Evolutionary conservation across 2,888 invertebrate species (phyloP), one percentile per base, ranked within the genome.

Genomic region (Aphelenchoides bicaudatus): DNA sequence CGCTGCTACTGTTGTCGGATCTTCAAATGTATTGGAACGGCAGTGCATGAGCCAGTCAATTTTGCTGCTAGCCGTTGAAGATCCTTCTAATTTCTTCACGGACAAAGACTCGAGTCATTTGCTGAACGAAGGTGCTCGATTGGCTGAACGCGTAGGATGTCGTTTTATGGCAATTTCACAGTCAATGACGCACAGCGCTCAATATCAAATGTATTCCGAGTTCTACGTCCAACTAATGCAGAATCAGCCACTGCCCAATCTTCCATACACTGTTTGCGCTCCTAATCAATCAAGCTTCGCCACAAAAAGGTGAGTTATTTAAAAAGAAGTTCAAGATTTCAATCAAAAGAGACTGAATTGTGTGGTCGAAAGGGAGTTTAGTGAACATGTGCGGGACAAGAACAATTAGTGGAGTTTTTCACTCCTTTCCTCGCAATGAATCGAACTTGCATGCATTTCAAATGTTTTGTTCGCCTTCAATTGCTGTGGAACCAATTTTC

Each of bases 81-180:
- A 68, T 39, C 62, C 63, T n/a, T 47, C 54, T 28, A 56, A 62
- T 39, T 61, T 55, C 31, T 63, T 67, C 43, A 66, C 47, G 30
- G 47, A 58, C 37, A 63, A 62, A 28, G 66, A 64, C 27, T 54
- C 62, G 19, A 58, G 56, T 37, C 52, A 58, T 16, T 49, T 70
- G 8, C 47, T 63, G 31, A 58, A 57, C 4, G 62, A 66, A 53
- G 68, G 69, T 16, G 48, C 54, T 13, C 58, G 64, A 50, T 39
- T 68, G 48, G 68, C 68, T 16, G 59, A 56, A 23, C 58, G 61
- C 25, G 53, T 70, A 29, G 68, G 68, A 1, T 72, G 71, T 16
- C 21, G 43, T 8, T 68, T 68, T 49, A 53, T 56, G 19, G 46
- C 64, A n/a, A 46, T 64, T 27, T 64, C 66, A 16, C 62, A 65